Conservation (phyloP, 1,140 invertebrate species). For the Euglossa dilemma region DNA sequence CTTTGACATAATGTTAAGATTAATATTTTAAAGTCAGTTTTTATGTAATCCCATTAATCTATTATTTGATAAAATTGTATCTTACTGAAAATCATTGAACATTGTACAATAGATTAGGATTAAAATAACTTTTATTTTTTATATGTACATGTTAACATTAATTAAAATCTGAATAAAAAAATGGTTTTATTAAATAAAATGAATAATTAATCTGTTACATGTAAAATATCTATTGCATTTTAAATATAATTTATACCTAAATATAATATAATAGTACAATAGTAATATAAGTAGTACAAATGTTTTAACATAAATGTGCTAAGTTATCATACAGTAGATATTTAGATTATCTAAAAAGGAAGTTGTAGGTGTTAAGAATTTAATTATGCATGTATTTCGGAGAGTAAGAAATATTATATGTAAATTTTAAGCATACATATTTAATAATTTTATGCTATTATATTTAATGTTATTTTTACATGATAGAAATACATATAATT, state of each 20-base stretch:
- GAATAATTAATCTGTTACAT: conserved; percentile 14
- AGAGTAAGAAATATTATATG: too few species aligned
- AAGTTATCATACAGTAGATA: not conserved
- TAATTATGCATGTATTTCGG: not conserved
- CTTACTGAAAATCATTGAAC: conserved; percentile 35
- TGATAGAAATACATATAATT: not conserved
- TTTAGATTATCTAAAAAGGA: conserved; percentile 38
- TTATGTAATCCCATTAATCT: conserved; percentile 48
- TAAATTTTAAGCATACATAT: not conserved
- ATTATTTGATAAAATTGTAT: conserved; percentile 52
- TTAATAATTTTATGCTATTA: not conserved
- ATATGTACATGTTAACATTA: conserved; percentile 51
- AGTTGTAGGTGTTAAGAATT: conserved; percentile 37
- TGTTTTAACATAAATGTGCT: not conserved
- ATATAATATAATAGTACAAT: too few species aligned
- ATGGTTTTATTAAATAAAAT: conserved; percentile 41
- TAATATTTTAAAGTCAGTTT: conserved; percentile 17
- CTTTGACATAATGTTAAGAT: conserved; percentile 21
- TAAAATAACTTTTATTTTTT: conserved; percentile 59
- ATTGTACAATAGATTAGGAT: conserved; percentile 47
- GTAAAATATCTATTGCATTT: not conserved
- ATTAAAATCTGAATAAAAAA: conserved; percentile 50
- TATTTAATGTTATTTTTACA: not conserved
- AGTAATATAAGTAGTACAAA: not conserved
- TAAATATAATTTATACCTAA: not conserved